phyloP scores from a whole-genome alignment of 1,140 invertebrate genomes.

The Lucilia cuprina region DNA sequence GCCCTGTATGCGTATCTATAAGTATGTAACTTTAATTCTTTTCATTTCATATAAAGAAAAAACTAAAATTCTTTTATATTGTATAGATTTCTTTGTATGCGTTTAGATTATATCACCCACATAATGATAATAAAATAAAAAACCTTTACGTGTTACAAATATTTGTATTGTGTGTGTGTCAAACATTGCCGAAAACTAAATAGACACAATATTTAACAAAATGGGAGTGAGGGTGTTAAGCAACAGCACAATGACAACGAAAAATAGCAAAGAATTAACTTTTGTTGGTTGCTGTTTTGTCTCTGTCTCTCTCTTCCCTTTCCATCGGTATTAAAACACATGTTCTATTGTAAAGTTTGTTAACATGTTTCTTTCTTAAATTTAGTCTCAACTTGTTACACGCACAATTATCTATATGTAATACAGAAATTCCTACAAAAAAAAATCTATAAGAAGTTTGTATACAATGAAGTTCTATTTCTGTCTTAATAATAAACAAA shows the following conservation, averaged over 20 bases:
- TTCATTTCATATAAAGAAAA: no score
- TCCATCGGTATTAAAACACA: no score
- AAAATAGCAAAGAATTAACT: background rate
- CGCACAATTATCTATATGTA: background rate
- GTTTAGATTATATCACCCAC: background rate
- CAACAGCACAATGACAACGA: background rate
- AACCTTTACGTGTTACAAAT: background rate
- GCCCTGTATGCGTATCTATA: no score
- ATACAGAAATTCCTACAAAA: background rate
- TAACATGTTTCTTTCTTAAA: no score
- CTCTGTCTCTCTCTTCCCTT: no score
- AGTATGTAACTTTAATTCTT: no score
- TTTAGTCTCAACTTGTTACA: background rate
- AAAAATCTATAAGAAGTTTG: background rate
- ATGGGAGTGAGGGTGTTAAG: background rate
- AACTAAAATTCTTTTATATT: background rate
- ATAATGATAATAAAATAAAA: background rate
- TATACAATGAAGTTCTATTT: background rate
- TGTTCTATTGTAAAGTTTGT: no score
- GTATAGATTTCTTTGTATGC: background rate
- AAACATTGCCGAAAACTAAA: background rate
- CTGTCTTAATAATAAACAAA: no score
- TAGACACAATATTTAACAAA: background rate
- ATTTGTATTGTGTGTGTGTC: slow-evolving; percentile 1
- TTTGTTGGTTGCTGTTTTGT: background rate